Conservation (phyloP, 2,888 invertebrate species). For the Archips crataeganus region DNA sequence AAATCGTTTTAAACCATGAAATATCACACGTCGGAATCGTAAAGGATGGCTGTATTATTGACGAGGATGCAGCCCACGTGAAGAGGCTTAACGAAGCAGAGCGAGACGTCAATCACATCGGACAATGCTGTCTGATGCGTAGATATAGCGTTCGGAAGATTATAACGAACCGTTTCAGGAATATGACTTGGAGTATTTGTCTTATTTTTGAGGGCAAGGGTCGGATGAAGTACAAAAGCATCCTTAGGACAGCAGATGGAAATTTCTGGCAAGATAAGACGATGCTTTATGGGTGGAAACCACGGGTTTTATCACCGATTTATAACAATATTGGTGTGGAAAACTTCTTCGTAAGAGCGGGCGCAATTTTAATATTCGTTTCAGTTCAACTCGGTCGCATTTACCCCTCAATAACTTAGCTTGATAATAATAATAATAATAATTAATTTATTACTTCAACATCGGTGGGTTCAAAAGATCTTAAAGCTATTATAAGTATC, state of each 20-base stretch:
- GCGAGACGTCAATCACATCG: conserved; percentile 70
- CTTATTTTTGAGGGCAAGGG: conserved; percentile 16
- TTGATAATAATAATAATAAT: too few relatives aligned
- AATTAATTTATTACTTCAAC: too few relatives aligned
- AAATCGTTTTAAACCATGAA: conserved; percentile 51
- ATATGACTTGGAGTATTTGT: conserved; percentile 27
- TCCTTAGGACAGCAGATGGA: neutral
- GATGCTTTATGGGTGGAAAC: neutral
- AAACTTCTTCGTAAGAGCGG: neutral
- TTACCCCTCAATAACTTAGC: neutral
- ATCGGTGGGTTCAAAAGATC: too few relatives aligned
- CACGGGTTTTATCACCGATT: too few relatives aligned
- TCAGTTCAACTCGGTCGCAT: neutral
- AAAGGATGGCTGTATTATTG: conserved; percentile 60
- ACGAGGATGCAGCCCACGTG: conserved; percentile 58
- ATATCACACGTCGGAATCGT: conserved; percentile 68
- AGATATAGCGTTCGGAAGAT: conserved; percentile 27
- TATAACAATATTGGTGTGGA: neutral
- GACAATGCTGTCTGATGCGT: conserved; percentile 29
- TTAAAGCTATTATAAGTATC: too few relatives aligned
- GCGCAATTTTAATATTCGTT: neutral
- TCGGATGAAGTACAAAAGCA: neutral
- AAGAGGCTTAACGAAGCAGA: conserved; percentile 72
- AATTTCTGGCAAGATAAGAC: neutral
- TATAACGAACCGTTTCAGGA: conserved; percentile 35